phyloP scores from a whole-genome alignment of 2,888 invertebrate species.

The Tachina lurida region DNA sequence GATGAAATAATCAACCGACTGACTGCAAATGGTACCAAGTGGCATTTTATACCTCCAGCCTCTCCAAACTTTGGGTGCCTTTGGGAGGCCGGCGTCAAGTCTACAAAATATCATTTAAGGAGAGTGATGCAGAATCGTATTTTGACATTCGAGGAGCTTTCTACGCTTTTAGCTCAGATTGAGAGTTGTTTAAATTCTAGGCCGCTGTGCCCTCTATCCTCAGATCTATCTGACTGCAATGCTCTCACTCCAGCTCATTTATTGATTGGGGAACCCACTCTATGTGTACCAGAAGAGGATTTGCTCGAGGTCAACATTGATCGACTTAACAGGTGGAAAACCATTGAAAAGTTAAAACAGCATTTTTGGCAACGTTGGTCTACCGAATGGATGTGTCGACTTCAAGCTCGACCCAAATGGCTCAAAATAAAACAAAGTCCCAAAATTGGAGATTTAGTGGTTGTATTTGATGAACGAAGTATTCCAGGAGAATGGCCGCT shows the following conservation, averaged over 20 bases:
- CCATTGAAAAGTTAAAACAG: too few relatives aligned
- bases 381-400: constrained; percentile 5
- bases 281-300: background rate
- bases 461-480: too few relatives aligned
- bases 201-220: too few relatives aligned
- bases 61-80: constrained; percentile 13
- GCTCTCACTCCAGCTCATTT: too few relatives aligned
- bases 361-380: background rate
- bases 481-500: too few relatives aligned
- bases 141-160: constrained; percentile 34
- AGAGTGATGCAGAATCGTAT: too few relatives aligned
- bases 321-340: background rate
- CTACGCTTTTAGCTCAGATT: constrained; percentile 29
- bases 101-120: too few relatives aligned
- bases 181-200: constrained; percentile 16
- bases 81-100: background rate
- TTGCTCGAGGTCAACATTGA: background rate
- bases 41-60: constrained; percentile 47
- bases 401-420: constrained; percentile 10
- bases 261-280: too few relatives aligned
- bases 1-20: background rate
- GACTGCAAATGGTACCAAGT: constrained; percentile 17
- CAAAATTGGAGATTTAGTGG: too few relatives aligned
- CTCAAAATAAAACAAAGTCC: background rate
- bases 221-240: too few relatives aligned